Base-by-base conservation (phyloP, 2,113 vertebrate genomes). In the Mesembrinibis cayennensis region DNA sequence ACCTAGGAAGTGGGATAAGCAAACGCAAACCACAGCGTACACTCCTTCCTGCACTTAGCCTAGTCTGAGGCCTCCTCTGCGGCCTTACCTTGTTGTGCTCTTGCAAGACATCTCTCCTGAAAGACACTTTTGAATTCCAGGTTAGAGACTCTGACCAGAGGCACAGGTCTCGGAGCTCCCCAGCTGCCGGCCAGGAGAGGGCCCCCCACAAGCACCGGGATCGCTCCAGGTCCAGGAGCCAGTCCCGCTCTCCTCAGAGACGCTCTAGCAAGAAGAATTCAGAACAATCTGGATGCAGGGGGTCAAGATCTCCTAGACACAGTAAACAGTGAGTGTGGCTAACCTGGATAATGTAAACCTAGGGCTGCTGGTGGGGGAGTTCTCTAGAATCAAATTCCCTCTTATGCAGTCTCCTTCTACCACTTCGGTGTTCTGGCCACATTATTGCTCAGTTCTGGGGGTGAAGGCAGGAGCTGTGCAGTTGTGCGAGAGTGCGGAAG, bases 311-410 rank as follows among this genome's bases (percentile, higher is more conserved):
- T 47, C 95, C 98, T 9, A 97, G n/a, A 18, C 93, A 95, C 72
- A 82, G 89, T 47, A 97, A 84, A 96, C 92, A 15, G 98, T 98
- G 97, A 98, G 98, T 98, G 27, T 55, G 55, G 34, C 30, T 16
- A 30, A 29, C 13, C 38, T 71, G 66, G 9, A 1, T 7, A 2
- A 16, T 4, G 4, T 6, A 11, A 29, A n/a, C 19, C 26, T 18
- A 2, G 49, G 44, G 20, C 26, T 84, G 69, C 50, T 36, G 17
- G 27, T 3, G 5, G 15, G 30, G 34, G 3, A 23, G 32, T 22
- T 59, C 56, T 55, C 78, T 32, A 23, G 32, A 14, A 2, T 18
- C 30, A 27, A 40, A 63, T 38, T 52, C 44, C 32, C 10, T 36
- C 10, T 34, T 13, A 2, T 1, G 61, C 17, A 10, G 6, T 15